A percentile compares a stretch with the other conserved stretches of the same genome.
These are phyloP conservation scores for Paratilapia polleni DNA, from an alignment of 2,113 vertebrate species.

Conservation along the genomic window DNA sequence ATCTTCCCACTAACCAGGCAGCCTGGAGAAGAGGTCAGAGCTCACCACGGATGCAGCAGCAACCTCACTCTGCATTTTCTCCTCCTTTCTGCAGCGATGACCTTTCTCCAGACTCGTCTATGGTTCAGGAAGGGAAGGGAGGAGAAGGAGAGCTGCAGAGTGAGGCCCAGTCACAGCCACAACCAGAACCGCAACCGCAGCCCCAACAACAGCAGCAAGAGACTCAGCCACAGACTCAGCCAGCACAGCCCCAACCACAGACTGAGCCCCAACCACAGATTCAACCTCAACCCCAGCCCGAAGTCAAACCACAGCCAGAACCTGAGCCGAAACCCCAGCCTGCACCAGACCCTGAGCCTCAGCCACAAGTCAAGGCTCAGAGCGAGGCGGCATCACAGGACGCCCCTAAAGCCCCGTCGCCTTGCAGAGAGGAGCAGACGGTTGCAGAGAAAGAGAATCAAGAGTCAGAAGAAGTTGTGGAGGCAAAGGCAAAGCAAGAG, in stretches of 20 bases:
- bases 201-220: conserved; percentile 54
- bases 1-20: conserved; percentile 71
- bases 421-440: conserved; percentile 59
- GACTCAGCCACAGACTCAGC: conserved; percentile 39
- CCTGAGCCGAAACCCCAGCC: background rate
- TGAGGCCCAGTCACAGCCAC: conserved; percentile 78
- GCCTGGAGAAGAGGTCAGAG: conserved; percentile 80
- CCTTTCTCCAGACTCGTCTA: conserved; percentile 73
- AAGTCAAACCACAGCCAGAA: conserved; percentile 23
- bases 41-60: conserved; percentile 77
- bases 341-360: background rate
- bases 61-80: conserved; percentile 85
- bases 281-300: conserved; percentile 7
- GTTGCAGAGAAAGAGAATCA: conserved; percentile 35
- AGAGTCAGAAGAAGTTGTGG: conserved; percentile 41
- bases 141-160: conserved; percentile 84
- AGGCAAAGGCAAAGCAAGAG: conserved; percentile 44
- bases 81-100: conserved; percentile 86
- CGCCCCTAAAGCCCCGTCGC: conserved; percentile 23
- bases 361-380: conserved; percentile 15
- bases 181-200: conserved; percentile 37
- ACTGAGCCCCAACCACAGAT: conserved; percentile 36
- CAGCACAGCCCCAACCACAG: conserved; percentile 37
- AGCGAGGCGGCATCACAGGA: conserved; percentile 24
- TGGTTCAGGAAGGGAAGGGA: conserved; percentile 83